phyloP scores from a whole-genome alignment of 1,140 invertebrate genomes.

The Agraylea sexmaculata region DNA sequence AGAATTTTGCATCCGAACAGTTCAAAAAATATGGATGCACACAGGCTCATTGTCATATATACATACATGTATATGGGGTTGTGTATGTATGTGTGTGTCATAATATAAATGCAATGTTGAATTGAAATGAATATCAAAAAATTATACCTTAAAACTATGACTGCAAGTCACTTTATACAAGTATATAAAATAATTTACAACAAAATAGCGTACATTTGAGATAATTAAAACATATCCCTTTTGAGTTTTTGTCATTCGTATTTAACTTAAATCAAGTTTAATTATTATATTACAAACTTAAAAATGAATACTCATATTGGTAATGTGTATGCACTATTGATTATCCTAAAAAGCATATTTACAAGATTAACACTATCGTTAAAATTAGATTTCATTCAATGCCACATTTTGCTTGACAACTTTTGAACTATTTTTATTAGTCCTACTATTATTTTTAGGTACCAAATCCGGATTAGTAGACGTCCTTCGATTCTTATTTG shows the following conservation, averaged over 20 bases:
- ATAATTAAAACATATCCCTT: constrained; percentile 20
- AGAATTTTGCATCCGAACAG: constrained; percentile 12
- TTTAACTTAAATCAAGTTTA: constrained; percentile 5
- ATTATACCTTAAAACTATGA: no score
- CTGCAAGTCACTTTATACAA: no score
- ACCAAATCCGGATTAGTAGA: constrained; percentile 21
- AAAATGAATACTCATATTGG: constrained; percentile 17
- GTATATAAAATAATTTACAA: no score
- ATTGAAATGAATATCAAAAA: no score
- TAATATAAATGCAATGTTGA: no score
- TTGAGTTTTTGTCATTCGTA: constrained; percentile 5
- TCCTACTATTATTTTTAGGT: constrained; percentile 19
- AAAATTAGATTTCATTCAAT: constrained; percentile 18
- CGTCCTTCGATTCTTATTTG: constrained; percentile 39
- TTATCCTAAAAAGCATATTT: constrained; percentile 21
- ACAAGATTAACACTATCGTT: constrained; percentile 11
- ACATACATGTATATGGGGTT: no score
- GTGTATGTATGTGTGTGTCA: no score
- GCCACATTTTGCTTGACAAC: constrained; percentile 16
- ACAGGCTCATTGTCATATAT: neutral
- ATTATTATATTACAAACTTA: constrained; percentile 11
- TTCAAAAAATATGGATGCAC: constrained; percentile 6
- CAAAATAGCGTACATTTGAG: constrained; percentile 4
- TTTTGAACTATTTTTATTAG: constrained; percentile 19
- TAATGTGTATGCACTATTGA: constrained; percentile 3